Evolutionary conservation across 2,113 vertebrate genomes (phyloP).

Genomic region (Corynorhinus townsendii): DNA sequence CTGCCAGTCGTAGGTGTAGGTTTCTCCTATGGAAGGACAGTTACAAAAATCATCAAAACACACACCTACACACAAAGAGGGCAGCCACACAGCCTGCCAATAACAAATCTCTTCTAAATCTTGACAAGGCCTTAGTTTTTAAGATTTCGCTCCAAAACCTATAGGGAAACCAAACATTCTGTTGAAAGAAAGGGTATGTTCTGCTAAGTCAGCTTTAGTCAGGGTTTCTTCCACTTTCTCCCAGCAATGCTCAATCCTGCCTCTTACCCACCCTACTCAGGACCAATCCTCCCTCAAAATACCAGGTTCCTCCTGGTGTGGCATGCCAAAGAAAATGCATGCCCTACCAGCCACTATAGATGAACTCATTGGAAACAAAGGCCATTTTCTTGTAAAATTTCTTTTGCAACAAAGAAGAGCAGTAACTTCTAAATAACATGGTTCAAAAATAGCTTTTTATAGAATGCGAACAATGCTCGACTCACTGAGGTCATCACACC

Average conservation of each 20-base stretch:
- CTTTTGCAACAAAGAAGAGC: constrained; percentile 70
- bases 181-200: not conserved
- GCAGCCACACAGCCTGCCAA: constrained; percentile 43
- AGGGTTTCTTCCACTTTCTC: not conserved
- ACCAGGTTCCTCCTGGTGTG: not conserved
- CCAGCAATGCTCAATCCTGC: not conserved
- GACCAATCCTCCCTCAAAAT: not conserved
- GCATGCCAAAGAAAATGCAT: constrained; percentile 23
- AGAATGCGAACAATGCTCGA: constrained; percentile 68
- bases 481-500: constrained; percentile 72
- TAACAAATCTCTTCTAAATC: constrained; percentile 48
- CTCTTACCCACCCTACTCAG: not conserved
- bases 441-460: constrained; percentile 75
- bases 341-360: constrained; percentile 37
- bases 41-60: constrained; percentile 67
- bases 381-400: constrained; percentile 68
- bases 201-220: constrained; percentile 6
- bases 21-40: constrained; percentile 81
- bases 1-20: constrained; percentile 92
- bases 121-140: constrained; percentile 36
- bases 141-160: constrained; percentile 25
- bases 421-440: constrained; percentile 75
- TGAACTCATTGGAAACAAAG: constrained; percentile 64
- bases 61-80: constrained; percentile 60
- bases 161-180: constrained; percentile 22